phyloP scores from a whole-genome alignment of 2,888 invertebrate species.

The Agonopterix alstromeriana region DNA sequence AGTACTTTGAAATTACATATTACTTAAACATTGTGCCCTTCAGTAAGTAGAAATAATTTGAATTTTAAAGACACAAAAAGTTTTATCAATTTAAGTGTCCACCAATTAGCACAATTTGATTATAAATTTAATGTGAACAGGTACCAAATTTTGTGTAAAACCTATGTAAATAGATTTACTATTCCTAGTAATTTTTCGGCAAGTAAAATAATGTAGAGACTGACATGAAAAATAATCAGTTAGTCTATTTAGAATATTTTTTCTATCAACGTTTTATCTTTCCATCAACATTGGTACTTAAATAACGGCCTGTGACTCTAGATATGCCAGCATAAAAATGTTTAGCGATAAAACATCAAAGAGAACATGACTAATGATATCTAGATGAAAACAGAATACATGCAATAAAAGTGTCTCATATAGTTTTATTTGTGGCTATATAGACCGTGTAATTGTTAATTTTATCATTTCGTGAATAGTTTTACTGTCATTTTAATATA shows the following conservation, averaged over 20 bases:
- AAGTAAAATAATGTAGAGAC: not conserved
- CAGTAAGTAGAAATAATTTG: too few species aligned
- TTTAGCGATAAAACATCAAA: constrained; percentile 67
- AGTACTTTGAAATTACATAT: too few species aligned
- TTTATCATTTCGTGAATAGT: constrained; percentile 21
- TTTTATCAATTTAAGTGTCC: too few species aligned
- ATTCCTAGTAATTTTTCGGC: too few species aligned
- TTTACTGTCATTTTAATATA: not conserved
- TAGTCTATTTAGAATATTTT: constrained; percentile 22
- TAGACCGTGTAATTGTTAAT: constrained; percentile 40
- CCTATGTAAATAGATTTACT: too few species aligned
- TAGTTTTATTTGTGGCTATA: constrained; percentile 43
- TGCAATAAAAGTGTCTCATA: constrained; percentile 65
- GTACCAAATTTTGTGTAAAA: too few species aligned
- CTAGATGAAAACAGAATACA: constrained; percentile 63
- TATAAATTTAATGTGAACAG: too few species aligned
- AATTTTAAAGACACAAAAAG: too few species aligned
- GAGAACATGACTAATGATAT: constrained; percentile 60
- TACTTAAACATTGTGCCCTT: too few species aligned
- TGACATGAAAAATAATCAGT: constrained; percentile 6
- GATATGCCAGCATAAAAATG: constrained; percentile 57
- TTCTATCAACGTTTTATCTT: constrained; percentile 32
- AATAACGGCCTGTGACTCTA: constrained; percentile 33
- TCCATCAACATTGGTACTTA: constrained; percentile 43
- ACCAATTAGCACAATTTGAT: too few species aligned